Percentiles rank a stretch among this genome's conserved stretches.
Evolutionary conservation across 2,888 invertebrate species (phyloP).

Genomic region (Cremastinae sp.): DNA sequence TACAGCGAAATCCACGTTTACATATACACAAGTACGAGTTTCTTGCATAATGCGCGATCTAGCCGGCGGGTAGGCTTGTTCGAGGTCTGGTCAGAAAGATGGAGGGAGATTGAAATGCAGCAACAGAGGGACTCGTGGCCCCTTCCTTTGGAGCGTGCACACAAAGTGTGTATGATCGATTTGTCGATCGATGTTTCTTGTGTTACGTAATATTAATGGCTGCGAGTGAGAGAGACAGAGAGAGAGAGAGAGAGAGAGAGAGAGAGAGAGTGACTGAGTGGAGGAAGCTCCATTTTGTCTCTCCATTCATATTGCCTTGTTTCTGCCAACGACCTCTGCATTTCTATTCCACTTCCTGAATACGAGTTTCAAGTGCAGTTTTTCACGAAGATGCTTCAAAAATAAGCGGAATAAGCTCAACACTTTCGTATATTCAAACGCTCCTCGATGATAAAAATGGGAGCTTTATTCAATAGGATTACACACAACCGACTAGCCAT

Average conservation of each 20-base stretch:
- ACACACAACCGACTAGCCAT: conserved; percentile 12
- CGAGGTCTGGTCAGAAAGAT: conserved; percentile 21
- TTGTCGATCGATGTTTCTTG: conserved; percentile 72
- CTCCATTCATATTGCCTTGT: conserved; percentile 56
- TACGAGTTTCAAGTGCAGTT: neutral
- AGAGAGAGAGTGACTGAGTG: conserved; percentile 9
- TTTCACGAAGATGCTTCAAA: neutral
- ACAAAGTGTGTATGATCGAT: conserved; percentile 67
- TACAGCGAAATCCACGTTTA: conserved; percentile 47
- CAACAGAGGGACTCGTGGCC: conserved; percentile 5
- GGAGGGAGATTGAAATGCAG: conserved; percentile 11
- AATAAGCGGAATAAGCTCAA: neutral
- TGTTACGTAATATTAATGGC: conserved; percentile 63
- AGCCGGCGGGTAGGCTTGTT: conserved; percentile 41
- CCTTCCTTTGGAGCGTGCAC: conserved; percentile 32
- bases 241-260: conserved; percentile 11
- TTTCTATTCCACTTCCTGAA: neutral
- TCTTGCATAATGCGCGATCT: conserved; percentile 51
- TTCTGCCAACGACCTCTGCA: conserved; percentile 9
- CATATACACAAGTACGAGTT: conserved; percentile 2
- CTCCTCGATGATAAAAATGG: neutral
- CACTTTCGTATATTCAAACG: conserved; percentile 12
- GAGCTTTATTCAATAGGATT: conserved; percentile 32
- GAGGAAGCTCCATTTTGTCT: conserved; percentile 45
- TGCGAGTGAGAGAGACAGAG: conserved; percentile 8